These are phyloP conservation scores for Erpetoichthys calabaricus DNA, from an alignment of 2,797 vertebrate species.

Conservation along the genomic window DNA sequence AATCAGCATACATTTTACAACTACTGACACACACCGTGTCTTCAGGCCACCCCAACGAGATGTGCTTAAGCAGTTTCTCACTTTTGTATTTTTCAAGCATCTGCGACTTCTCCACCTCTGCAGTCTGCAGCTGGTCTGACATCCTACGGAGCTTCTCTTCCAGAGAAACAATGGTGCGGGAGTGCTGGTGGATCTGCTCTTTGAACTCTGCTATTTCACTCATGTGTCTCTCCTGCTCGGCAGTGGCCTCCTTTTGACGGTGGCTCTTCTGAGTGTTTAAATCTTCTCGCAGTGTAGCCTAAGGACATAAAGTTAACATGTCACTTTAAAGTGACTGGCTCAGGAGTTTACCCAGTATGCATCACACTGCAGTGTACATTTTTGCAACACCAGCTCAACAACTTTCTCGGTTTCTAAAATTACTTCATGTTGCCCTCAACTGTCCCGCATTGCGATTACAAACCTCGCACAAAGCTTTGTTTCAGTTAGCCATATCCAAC, in stretches of 20 bases:
- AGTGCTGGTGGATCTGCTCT: constrained; percentile 55
- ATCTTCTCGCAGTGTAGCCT: constrained; percentile 20
- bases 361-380: no score
- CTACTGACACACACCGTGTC: background rate
- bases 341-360: no score
- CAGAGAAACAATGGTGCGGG: constrained; percentile 52
- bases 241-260: constrained; percentile 23
- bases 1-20: no score
- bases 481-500: no score
- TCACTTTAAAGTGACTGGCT: no score
- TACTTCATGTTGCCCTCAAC: no score
- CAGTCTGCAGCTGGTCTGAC: constrained; percentile 20
- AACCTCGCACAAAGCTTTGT: no score
- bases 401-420: no score
- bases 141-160: constrained; percentile 34
- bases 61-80: constrained; percentile 11
- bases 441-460: no score
- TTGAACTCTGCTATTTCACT: constrained; percentile 38
- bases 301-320: background rate
- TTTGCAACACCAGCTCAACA: no score
- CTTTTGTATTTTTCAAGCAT: constrained; percentile 32
- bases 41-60: background rate
- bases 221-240: constrained; percentile 27
- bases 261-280: constrained; percentile 3
- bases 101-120: constrained; percentile 31